These are phyloP conservation scores for Trichacis sp. DNA, from an alignment of 2,888 invertebrate species.

Conservation along the genomic window DNA sequence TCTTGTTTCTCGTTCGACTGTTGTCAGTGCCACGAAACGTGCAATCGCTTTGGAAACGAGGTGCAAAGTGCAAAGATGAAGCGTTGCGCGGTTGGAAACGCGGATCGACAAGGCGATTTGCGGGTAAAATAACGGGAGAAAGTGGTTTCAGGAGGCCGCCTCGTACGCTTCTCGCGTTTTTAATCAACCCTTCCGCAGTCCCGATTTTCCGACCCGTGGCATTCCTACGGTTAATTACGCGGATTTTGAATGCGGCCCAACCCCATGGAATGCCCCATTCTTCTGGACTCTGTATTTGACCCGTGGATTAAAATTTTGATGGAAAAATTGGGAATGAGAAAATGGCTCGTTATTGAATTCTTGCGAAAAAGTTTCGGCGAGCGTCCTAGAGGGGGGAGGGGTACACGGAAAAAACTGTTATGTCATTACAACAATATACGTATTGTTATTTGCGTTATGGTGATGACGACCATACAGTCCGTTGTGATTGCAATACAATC, in stretches of 20 bases:
- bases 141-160: too few relatives aligned
- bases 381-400: conserved; percentile 27
- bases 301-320: conserved; percentile 33
- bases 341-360: background rate
- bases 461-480: too few relatives aligned
- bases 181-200: conserved; percentile 45
- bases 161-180: conserved; percentile 41
- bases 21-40: too few relatives aligned
- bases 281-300: conserved; percentile 9
- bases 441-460: too few relatives aligned
- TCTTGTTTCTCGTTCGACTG: background rate
- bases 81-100: too few relatives aligned
- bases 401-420: too few relatives aligned
- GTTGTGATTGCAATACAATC: too few relatives aligned
- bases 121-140: background rate
- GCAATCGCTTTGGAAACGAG: too few relatives aligned
- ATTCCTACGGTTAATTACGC: conserved; percentile 68
- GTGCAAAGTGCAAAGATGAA: background rate
- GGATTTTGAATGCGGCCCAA: conserved; percentile 64
- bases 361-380: background rate
- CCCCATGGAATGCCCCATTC: conserved; percentile 59
- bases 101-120: background rate
- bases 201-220: conserved; percentile 42
- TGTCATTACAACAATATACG: too few relatives aligned
- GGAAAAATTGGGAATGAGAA: conserved; percentile 9